Conservation (phyloP, 2,888 invertebrate species). For the Thecocarcelia acutangulata region DNA sequence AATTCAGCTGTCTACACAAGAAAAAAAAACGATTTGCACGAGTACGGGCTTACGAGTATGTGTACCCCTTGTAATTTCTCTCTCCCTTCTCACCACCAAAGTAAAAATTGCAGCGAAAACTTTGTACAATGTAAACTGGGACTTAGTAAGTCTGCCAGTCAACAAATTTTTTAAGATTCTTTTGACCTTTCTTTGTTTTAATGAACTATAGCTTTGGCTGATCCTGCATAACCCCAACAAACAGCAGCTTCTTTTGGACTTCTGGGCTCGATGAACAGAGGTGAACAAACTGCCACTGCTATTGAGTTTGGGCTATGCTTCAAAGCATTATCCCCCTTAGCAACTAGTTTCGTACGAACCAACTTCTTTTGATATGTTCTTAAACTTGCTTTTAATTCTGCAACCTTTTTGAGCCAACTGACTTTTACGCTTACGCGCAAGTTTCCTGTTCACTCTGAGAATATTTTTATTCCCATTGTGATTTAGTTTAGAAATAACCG, state of each 20-base stretch:
- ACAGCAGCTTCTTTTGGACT: slow-evolving; percentile 23
- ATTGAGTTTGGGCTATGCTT: slow-evolving; percentile 29
- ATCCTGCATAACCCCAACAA: slow-evolving; percentile 30
- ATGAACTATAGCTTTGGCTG: slow-evolving; percentile 24
- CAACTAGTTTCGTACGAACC: slow-evolving; percentile 29
- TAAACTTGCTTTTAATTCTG: not conserved
- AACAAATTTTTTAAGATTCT: slow-evolving; percentile 27
- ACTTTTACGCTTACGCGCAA: slow-evolving; percentile 1
- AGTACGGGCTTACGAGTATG: too few relatives aligned
- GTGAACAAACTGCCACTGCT: slow-evolving; percentile 31
- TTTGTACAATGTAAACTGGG: too few relatives aligned
- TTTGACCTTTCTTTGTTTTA: slow-evolving; percentile 30
- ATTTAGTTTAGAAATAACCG: not conserved
- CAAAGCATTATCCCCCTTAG: slow-evolving; percentile 23
- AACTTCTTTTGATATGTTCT: slow-evolving; percentile 22
- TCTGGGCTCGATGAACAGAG: slow-evolving; percentile 15
- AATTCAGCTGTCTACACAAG: too few relatives aligned
- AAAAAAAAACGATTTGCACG: too few relatives aligned
- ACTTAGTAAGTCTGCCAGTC: slow-evolving; percentile 22
- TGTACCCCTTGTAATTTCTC: too few relatives aligned
- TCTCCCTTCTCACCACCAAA: too few relatives aligned
- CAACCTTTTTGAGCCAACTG: not conserved
- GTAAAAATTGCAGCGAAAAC: too few relatives aligned
- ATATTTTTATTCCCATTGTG: not conserved
- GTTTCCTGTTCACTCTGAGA: not conserved